phyloP scores from a whole-genome alignment of 2,113 vertebrate genomes.

The Eleginops maclovinus region DNA sequence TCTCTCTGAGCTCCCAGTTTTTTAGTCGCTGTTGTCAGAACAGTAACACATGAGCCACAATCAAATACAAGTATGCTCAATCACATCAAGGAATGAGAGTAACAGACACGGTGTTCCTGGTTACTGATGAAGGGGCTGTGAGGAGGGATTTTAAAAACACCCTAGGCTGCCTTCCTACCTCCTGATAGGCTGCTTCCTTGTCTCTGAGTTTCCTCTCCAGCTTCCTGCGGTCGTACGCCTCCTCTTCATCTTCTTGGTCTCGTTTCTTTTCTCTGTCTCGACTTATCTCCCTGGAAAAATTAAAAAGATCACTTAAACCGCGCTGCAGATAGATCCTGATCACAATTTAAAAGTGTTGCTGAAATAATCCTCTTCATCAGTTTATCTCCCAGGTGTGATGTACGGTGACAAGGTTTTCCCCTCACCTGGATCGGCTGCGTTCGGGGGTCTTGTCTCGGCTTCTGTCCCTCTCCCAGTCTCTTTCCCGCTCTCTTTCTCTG shows the following conservation, averaged over 20 bases:
- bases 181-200: slow-evolving; percentile 98
- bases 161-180: slow-evolving; percentile 81
- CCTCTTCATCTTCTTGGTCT: slow-evolving; percentile 96
- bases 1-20: slow-evolving; percentile 98
- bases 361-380: too few species aligned
- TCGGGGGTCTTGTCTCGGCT: slow-evolving; percentile 89
- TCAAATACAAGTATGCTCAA: background rate
- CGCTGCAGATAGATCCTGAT: too few species aligned
- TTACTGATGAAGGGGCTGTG: too few species aligned
- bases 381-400: too few species aligned
- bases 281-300: slow-evolving; percentile 87
- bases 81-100: background rate
- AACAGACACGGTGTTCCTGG: background rate
- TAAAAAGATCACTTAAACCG: too few species aligned
- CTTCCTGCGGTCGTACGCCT: slow-evolving; percentile 94
- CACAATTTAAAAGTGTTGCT: too few species aligned
- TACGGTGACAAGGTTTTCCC: background rate
- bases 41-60: background rate
- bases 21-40: slow-evolving; percentile 87
- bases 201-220: slow-evolving; percentile 95
- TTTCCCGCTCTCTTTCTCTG: slow-evolving; percentile 86
- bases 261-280: slow-evolving; percentile 95
- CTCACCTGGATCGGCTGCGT: slow-evolving; percentile 93
- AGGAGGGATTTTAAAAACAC: background rate
- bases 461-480: slow-evolving; percentile 88